Base-by-base conservation (phyloP, 2,888 invertebrate species). In the Cryptus armator region DNA sequence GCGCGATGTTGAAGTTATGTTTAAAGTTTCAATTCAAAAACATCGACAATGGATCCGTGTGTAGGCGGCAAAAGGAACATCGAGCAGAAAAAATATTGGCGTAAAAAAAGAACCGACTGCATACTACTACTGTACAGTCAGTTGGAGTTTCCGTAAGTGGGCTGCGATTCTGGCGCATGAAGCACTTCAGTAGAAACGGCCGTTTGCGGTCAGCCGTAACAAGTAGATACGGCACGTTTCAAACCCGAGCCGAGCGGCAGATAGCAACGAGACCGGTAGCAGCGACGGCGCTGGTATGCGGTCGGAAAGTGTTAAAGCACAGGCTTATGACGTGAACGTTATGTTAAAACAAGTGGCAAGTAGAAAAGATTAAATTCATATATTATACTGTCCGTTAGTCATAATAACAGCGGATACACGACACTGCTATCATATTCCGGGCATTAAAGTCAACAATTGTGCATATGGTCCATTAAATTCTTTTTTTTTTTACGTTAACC, bases 201-300 rank as follows among this genome's bases (percentile, higher is more conserved):
- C 44, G 74, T 59, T 74, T n/a, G 62, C 24, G 74, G 59, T 74
- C 44, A 62, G 74, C 74, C 74, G 62, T 62, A 62, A 62, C 74
- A 46, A 46, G 74, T 74, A 62, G 74, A 74, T 74, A 74, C 9
- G 16, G 29, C 32, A 9, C n/a, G 29, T n/a, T 24, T 48, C 62
- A 51, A 53, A 37, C 37, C 71, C 53, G 56, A 12, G 53, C 29
- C 14, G 71, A 5, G 71, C 37, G 19, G 53, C 14, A 37, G 56
- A 53, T 71, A 71, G 51, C 62, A n/a, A 46, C 59, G 44, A n/a
- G 32, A 62, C 43, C 62, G 29, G 56, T 44, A 14, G 44, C 24
- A 72, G 44, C 43, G 53, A 43, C 56, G 53, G 53, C 56, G 43
- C 56, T 56, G 59, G 29, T 44, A 62, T 46, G 16, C 71, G 43